Evolutionary conservation across 2,888 invertebrate genomes (phyloP).

Genomic region (Diaprepes abbreviatus): DNA sequence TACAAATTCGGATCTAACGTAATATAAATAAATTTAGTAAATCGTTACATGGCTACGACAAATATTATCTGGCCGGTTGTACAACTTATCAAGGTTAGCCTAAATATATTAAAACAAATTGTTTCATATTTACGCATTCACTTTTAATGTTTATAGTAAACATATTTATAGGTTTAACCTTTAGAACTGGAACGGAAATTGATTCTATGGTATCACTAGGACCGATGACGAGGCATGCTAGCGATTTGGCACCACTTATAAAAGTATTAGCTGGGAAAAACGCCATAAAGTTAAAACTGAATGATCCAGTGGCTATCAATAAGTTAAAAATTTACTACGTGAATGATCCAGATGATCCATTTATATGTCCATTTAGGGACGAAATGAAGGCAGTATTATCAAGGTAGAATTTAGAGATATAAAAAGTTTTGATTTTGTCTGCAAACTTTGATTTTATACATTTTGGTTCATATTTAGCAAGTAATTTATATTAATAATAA

Average conservation of each 20-base stretch:
- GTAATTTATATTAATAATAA: no score
- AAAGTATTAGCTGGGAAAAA: constrained; percentile 75
- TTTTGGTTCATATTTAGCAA: no score
- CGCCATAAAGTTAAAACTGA: constrained; percentile 71
- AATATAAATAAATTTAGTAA: no score
- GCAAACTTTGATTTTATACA: no score
- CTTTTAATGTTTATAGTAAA: no score
- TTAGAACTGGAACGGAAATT: constrained; percentile 77
- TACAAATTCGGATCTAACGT: no score
- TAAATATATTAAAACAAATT: no score
- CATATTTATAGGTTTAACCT: constrained; percentile 76
- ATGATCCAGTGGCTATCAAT: constrained; percentile 74
- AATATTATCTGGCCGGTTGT: no score
- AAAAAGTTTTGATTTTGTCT: no score
- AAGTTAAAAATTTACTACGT: constrained; percentile 83
- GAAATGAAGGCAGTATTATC: constrained; percentile 71
- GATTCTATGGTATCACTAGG: constrained; percentile 87
- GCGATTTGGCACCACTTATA: constrained; percentile 85
- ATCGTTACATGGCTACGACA: no score
- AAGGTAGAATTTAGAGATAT: constrained; percentile 60
- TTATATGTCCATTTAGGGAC: constrained; percentile 78
- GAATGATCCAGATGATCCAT: constrained; percentile 79
- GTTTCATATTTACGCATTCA: no score
- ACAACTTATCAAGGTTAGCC: no score
- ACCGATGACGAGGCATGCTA: constrained; percentile 83